Percentiles rank a stretch among this genome's conserved stretches.
Evolutionary conservation across 2,113 vertebrate genomes (phyloP).

Genomic region (Phocoena sinus): DNA sequence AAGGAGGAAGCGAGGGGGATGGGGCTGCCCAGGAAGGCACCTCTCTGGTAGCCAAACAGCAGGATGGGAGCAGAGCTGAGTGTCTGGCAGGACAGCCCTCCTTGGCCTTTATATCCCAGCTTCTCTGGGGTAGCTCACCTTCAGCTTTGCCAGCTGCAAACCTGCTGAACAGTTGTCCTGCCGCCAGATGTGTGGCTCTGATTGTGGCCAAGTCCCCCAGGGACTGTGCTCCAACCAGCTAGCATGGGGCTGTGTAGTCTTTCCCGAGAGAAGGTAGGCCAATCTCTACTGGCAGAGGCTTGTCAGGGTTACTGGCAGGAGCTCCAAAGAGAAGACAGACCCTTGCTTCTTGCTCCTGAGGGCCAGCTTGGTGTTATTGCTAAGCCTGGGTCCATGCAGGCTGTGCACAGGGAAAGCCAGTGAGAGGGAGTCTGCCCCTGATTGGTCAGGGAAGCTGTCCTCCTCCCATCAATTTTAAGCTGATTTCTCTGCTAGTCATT

Average conservation of each 20-base stretch:
- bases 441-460: neutral
- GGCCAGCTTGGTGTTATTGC: neutral
- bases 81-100: neutral
- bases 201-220: neutral
- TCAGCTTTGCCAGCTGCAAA: neutral
- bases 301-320: neutral
- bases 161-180: neutral
- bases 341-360: neutral
- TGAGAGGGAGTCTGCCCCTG: neutral
- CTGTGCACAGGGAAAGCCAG: neutral
- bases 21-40: too few species aligned
- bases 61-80: neutral
- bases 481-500: neutral
- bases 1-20: neutral
- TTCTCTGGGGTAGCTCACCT: neutral
- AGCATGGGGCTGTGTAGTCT: neutral
- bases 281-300: neutral
- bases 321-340: neutral
- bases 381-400: neutral
- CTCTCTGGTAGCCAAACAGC: neutral
- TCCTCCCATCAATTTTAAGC: neutral
- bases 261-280: neutral
- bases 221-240: neutral
- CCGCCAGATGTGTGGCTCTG: neutral
- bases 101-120: neutral